phyloP scores from a whole-genome alignment of 2,797 vertebrate genomes.

The Gallinago stenura region DNA sequence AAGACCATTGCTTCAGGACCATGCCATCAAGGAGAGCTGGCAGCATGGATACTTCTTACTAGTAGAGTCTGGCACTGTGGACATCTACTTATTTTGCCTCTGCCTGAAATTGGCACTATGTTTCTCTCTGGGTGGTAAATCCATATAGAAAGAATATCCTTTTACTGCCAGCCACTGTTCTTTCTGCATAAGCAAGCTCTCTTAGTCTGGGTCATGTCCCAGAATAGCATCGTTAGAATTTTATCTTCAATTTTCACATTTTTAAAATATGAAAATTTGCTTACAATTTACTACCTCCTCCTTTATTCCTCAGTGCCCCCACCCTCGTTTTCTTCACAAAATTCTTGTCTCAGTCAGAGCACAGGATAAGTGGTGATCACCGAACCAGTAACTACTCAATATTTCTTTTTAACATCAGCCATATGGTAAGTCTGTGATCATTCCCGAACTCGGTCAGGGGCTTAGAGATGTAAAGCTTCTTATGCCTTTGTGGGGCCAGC shows the following conservation, averaged over 20 bases:
- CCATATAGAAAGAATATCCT: not conserved
- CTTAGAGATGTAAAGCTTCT: constrained; percentile 63
- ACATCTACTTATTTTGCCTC: not conserved
- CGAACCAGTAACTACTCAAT: constrained; percentile 13
- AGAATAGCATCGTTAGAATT: not conserved
- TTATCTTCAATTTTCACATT: not conserved
- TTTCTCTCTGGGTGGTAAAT: not conserved
- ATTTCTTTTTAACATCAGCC: constrained; percentile 54
- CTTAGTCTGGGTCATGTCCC: not conserved
- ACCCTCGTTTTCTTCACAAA: not conserved
- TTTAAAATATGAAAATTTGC: not conserved
- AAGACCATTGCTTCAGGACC: not conserved
- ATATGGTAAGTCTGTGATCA: constrained; percentile 63
- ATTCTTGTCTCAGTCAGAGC: not conserved
- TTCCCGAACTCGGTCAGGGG: constrained; percentile 25
- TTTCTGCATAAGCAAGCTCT: rapidly evolving
- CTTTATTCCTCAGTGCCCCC: not conserved
- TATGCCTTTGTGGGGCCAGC: constrained; percentile 39
- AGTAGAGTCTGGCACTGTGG: not conserved
- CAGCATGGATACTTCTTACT: not conserved
- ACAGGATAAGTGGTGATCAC: not conserved
- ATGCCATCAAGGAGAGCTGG: not conserved
- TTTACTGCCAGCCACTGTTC: not conserved
- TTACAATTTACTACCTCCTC: not conserved
- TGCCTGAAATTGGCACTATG: not conserved